A percentile compares a stretch with the other conserved stretches of the same genome.
Evolutionary conservation across 2,113 vertebrate genomes (phyloP).

Genomic region (Phrynosoma platyrhinos): DNA sequence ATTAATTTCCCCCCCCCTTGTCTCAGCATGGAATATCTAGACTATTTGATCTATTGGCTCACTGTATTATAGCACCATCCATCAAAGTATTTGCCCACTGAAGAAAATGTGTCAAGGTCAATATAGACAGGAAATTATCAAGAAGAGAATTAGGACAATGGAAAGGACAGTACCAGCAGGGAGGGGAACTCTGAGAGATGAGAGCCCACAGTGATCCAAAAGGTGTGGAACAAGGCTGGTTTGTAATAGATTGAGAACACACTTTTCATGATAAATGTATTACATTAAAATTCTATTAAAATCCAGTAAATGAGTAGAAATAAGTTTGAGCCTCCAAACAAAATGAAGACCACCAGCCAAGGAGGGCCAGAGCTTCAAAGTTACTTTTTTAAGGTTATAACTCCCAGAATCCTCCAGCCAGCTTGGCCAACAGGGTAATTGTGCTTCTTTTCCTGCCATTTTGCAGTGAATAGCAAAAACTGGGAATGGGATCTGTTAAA

Average conservation of each 20-base stretch:
- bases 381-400: too few species aligned
- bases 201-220: conserved; percentile 10
- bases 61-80: conserved; percentile 17
- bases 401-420: too few species aligned
- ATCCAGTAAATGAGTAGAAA: background rate
- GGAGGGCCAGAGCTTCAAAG: background rate
- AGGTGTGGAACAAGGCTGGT: background rate
- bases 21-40: conserved; percentile 7
- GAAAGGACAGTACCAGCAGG: background rate
- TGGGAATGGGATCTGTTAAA: too few species aligned
- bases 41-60: conserved; percentile 14
- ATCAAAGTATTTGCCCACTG: conserved; percentile 6
- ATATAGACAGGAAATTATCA: conserved; percentile 13
- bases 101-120: conserved; percentile 31
- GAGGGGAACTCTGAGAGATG: background rate
- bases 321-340: background rate
- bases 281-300: conserved; percentile 30
- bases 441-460: background rate
- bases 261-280: conserved; percentile 4
- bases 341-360: background rate
- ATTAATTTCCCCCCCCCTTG: background rate
- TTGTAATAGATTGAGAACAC: background rate
- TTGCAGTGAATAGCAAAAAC: background rate
- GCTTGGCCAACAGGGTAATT: too few species aligned
- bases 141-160: conserved; percentile 6